Evolutionary conservation across 2,113 vertebrate genomes (phyloP).

Genomic region (Maccullochella peelii): DNA sequence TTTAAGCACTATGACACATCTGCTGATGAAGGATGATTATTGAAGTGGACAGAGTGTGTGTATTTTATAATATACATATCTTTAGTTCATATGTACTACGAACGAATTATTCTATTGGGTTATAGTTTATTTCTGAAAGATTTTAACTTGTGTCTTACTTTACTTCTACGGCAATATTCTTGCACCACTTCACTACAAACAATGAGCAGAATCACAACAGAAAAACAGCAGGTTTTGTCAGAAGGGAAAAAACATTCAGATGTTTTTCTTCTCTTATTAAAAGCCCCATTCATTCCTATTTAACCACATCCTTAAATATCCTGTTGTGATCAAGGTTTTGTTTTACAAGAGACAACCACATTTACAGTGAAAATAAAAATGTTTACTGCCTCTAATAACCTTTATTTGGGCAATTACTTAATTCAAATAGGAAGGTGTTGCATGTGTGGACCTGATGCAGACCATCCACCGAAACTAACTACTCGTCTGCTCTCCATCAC

Average conservation of each 20-base stretch:
- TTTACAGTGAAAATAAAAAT: conserved; percentile 21
- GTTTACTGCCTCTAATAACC: conserved; percentile 35
- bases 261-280: conserved; percentile 34
- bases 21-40: conserved; percentile 66
- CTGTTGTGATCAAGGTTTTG: conserved; percentile 32
- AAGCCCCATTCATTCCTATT: conserved; percentile 24
- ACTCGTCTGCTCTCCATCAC: conserved; percentile 59
- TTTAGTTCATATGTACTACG: not conserved
- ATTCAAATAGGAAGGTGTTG: conserved; percentile 13
- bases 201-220: not conserved
- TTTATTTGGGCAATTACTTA: conserved; percentile 37
- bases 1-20: conserved; percentile 63
- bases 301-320: conserved; percentile 47
- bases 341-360: conserved; percentile 40
- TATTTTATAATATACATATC: not conserved
- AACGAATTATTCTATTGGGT: not conserved
- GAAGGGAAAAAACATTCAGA: not conserved
- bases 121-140: not conserved
- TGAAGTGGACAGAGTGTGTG: conserved; percentile 7
- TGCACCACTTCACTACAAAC: conserved; percentile 2
- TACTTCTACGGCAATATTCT: not conserved
- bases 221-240: conserved; percentile 3
- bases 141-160: conserved; percentile 9
- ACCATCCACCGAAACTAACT: conserved; percentile 37
- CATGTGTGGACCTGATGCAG: conserved; percentile 39